Percentiles rank a stretch among this genome's conserved stretches.
Conservation (phyloP, 2,888 invertebrate species). For the Tanypteryx hageni region DNA sequence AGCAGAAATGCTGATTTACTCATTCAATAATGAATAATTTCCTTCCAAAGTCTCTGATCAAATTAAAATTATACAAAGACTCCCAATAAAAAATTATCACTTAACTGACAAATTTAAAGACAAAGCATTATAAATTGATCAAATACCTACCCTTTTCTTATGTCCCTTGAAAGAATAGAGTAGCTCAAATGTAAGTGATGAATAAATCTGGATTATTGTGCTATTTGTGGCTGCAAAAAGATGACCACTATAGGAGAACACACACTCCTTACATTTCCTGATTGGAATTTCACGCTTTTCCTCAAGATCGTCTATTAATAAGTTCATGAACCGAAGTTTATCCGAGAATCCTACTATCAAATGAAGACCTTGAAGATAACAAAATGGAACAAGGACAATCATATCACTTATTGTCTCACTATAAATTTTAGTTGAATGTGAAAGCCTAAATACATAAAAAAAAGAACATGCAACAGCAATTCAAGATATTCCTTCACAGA, state of each 20-base stretch:
- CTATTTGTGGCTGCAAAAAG: conserved; percentile 93
- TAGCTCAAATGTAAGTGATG: conserved; percentile 87
- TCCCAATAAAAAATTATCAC: too few relatives aligned
- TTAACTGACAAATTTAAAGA: too few relatives aligned
- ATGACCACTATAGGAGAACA: conserved; percentile 92
- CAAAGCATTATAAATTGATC: background rate
- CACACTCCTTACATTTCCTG: conserved; percentile 85
- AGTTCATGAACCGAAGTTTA: conserved; percentile 91
- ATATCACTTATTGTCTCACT: too few relatives aligned
- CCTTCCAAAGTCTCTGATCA: background rate
- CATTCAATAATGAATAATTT: background rate
- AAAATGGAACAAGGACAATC: background rate
- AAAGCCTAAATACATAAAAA: too few relatives aligned
- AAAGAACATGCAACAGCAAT: too few relatives aligned
- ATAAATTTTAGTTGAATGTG: too few relatives aligned
- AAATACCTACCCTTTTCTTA: conserved; percentile 80
- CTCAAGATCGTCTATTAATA: conserved; percentile 90
- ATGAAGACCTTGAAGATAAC: conserved; percentile 81
- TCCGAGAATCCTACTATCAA: conserved; percentile 94
- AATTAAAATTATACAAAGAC: too few relatives aligned
- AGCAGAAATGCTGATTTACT: too few relatives aligned
- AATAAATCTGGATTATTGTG: conserved; percentile 91
- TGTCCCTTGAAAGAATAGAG: conserved; percentile 88
- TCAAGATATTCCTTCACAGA: too few relatives aligned
- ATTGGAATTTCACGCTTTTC: conserved; percentile 84